phyloP scores from a whole-genome alignment of 2,888 invertebrate genomes.

The Urechis unicinctus region DNA sequence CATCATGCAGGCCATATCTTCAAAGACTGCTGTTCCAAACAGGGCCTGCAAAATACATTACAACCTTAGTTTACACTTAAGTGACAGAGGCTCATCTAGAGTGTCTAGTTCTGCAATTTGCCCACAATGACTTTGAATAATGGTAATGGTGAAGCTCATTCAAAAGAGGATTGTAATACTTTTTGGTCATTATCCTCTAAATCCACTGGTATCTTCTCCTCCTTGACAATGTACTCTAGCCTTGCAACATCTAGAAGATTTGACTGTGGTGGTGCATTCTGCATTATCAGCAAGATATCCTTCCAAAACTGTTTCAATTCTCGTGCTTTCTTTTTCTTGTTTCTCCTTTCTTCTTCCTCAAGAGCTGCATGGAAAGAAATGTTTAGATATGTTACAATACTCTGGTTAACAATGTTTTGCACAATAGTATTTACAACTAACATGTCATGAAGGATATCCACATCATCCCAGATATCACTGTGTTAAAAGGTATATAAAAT shows the following conservation, averaged over 20 bases:
- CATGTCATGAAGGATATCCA: neutral
- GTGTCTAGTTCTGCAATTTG: neutral
- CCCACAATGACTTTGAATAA: too few relatives aligned
- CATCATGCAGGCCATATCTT: slow-evolving; percentile 43
- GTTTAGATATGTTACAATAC: neutral
- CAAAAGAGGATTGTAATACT: slow-evolving; percentile 20
- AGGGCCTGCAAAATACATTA: neutral
- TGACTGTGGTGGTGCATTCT: slow-evolving; percentile 29
- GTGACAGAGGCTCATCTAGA: too few relatives aligned
- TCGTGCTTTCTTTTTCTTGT: slow-evolving; percentile 22
- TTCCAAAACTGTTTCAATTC: slow-evolving; percentile 42
- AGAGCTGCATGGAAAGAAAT: slow-evolving; percentile 3
- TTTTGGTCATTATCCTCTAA: slow-evolving; percentile 40
- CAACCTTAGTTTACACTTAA: too few relatives aligned
- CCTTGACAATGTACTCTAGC: slow-evolving; percentile 38
- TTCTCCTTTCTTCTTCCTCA: slow-evolving; percentile 30
- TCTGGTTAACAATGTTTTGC: neutral
- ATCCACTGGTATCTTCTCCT: slow-evolving; percentile 33
- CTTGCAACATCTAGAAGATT: slow-evolving; percentile 39
- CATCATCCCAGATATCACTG: too few relatives aligned
- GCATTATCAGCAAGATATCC: slow-evolving; percentile 34
- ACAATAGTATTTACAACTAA: neutral
- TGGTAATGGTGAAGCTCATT: neutral
- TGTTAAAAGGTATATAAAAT: too few relatives aligned
- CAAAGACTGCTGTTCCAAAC: slow-evolving; percentile 36